Evolutionary conservation across 2,888 invertebrate genomes (phyloP), one percentile per base, ranked within the genome.

Genomic region (Cerastoderma edule): DNA sequence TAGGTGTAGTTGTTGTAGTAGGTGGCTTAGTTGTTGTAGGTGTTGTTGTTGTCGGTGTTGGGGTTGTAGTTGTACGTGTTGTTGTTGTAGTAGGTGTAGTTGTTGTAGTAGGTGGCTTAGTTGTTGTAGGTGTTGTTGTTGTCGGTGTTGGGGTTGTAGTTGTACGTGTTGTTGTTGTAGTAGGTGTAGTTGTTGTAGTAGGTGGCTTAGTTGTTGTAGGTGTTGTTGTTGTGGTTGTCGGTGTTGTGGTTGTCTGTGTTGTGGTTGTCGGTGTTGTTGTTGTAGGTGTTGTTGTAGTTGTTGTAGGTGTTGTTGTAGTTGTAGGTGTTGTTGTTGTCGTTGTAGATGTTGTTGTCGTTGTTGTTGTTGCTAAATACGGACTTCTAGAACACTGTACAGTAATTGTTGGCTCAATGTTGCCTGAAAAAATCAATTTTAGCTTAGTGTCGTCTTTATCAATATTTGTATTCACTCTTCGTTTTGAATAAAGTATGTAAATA

Each of bases 351-450:
- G 56, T 32, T 4, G 56, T 32, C n/a, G 35, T 60, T 35, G 60
- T 60, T 22, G 60, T 60, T 39, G 60, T 60, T 24, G 60, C 60
- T 32, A 60, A 60, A 39, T 60, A 60, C 10, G 39, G 60, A 60
- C 60, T 60, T 24, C 60, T 10, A 33, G 27, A 13, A 32, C 60
- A 60, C 22, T 33, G 33, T 4, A 60, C 60, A 2, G 27, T 60
- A 13, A 60, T 60, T 1, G 10, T 60, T 60, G 60, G 60, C 39
- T 60, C 60, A 39, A 39, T 39, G 33, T 33, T n/a, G 27, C 60
- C 60, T 60, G 32, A 27, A 56, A 56, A 13, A 30, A 30, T 30
- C 16, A n/a, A 27, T n/a, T n/a, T n/a, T n/a, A n/a, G n/a, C n/a
- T n/a, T n/a, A n/a, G n/a, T n/a, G n/a, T n/a, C n/a, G n/a, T n/a